Conservation (phyloP, 2,888 invertebrate species). For the Caenorhabditis sp. region DNA sequence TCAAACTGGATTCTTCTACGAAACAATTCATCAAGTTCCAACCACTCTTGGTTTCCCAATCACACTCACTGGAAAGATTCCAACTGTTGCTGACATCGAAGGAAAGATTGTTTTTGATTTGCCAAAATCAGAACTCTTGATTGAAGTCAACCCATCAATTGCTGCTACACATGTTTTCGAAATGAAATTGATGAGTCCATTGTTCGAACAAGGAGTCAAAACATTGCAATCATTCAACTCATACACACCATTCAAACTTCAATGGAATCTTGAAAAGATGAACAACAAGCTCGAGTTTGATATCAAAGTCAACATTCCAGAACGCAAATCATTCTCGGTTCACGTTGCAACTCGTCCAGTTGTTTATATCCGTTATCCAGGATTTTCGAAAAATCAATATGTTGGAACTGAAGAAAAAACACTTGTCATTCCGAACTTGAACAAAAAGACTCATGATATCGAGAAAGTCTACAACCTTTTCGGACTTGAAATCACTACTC, state of each 20-base stretch:
- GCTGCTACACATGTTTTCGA: constrained; percentile 49
- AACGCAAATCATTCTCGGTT: constrained; percentile 44
- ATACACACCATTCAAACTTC: constrained; percentile 56
- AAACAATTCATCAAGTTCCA: constrained; percentile 51
- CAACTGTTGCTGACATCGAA: constrained; percentile 43
- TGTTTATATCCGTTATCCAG: constrained; percentile 52
- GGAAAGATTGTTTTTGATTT: too few relatives aligned
- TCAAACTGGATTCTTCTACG: constrained; percentile 4
- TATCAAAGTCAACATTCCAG: constrained; percentile 33
- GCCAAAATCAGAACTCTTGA: constrained; percentile 25
- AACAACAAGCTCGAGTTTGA: not conserved
- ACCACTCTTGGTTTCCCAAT: constrained; percentile 63
- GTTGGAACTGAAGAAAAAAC: constrained; percentile 56
- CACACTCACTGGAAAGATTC: constrained; percentile 44
- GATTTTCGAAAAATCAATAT: constrained; percentile 28
- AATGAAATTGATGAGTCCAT: constrained; percentile 53
- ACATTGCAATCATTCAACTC: constrained; percentile 46
- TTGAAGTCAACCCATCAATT: constrained; percentile 47
- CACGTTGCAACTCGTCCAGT: constrained; percentile 50
- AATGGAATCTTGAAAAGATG: constrained; percentile 23
- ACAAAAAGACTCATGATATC: constrained; percentile 37
- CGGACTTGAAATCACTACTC: constrained; percentile 47
- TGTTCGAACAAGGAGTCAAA: constrained; percentile 59
- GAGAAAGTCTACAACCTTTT: constrained; percentile 28
- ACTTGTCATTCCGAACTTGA: constrained; percentile 41